Evolutionary conservation across 1,140 invertebrate genomes (phyloP), one percentile per base, ranked within the genome.

Genomic region (Melanaphis sacchari): DNA sequence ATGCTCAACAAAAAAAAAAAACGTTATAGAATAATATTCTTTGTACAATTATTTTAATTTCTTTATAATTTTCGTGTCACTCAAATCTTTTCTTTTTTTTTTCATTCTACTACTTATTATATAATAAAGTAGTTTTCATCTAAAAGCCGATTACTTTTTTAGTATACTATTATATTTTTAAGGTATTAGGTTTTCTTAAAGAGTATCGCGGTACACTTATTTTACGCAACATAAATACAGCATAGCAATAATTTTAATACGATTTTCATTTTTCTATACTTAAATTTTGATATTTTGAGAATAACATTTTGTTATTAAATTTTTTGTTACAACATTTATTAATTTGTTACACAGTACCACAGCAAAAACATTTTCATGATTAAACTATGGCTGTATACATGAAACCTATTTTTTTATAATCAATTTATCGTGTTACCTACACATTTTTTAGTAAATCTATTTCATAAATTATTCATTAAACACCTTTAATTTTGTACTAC

Each of bases 61-160:
- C 43, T 40, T 41, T 85, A 88, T 49, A 52, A 36, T 88, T 88
- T 88, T 88, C 15, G 41, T n/a, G n/a, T 88, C 31, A 40, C 24
- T 43, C 31, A 43, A 76, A 49, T n/a, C 9, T 31, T 46, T 46
- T 88, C 11, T 76, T 46, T 88, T 43, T 85, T 18, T n/a, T 88
- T 46, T 49, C 43, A 46, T 24, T 84, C 36, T 66, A 66, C 26
- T 31, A 31, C 7, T 36, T 24, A 84, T 41, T 26, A 24, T 40
- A n/a, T 49, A 88, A 88, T 52, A 52, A 52, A 36, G 7, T 36
- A 88, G 21, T 88, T 36, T 49, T 88, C 36, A n/a, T 88, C 43
- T 88, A 52, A 22, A 87, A 88, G n/a, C 43, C 46, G n/a, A 88
- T 52, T 88, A 38, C n/a, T 36, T 88, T 87, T 88, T 88, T 52